These are phyloP conservation scores for Macrosteles quadrilineatus DNA, from an alignment of 1,140 invertebrate genomes.

Conservation along the genomic window DNA sequence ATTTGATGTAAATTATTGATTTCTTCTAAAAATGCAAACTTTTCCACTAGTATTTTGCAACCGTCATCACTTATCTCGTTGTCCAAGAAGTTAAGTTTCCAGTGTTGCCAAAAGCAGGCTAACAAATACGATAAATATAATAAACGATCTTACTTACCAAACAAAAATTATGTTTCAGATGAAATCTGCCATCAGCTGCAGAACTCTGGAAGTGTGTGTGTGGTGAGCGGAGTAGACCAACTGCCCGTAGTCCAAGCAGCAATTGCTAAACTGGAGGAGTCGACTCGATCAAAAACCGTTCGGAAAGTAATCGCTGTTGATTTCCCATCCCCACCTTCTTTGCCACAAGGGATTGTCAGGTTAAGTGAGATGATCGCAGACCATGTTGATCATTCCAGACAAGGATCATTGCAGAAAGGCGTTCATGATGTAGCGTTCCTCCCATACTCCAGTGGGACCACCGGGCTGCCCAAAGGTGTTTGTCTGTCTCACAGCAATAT, in stretches of 20 bases:
- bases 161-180: conserved; percentile 59
- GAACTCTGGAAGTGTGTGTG: conserved; percentile 62
- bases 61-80: too few relatives aligned
- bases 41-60: too few relatives aligned
- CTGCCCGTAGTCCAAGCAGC: neutral
- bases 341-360: neutral
- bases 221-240: conserved; percentile 61
- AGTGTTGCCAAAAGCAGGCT: too few relatives aligned
- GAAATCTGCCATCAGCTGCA: conserved; percentile 73
- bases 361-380: conserved; percentile 18
- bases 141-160: too few relatives aligned
- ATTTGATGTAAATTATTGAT: too few relatives aligned
- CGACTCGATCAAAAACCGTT: neutral
- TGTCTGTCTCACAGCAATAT: conserved; percentile 74
- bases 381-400: conserved; percentile 2
- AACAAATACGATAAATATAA: too few relatives aligned
- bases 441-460: conserved; percentile 67
- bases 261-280: neutral
- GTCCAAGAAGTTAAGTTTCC: too few relatives aligned
- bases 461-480: conserved; percentile 83
- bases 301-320: neutral
- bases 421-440: conserved; percentile 47
- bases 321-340: neutral
- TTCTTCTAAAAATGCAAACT: too few relatives aligned
- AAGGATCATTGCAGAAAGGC: neutral